These are phyloP conservation scores for Apomyelois bistriatella DNA, from an alignment of 2,888 invertebrate species.

Conservation along the genomic window DNA sequence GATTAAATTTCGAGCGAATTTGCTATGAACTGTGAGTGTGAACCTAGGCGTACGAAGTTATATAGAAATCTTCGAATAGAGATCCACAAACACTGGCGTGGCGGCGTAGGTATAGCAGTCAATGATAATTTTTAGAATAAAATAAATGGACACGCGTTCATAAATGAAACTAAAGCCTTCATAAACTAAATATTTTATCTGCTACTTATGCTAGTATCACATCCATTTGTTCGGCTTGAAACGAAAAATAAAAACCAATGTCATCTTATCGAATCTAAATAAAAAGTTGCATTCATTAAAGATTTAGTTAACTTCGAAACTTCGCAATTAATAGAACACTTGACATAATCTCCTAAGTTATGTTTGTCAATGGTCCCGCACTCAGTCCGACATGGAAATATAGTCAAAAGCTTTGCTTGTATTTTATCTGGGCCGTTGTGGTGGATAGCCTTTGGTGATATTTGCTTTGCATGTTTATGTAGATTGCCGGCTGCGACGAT, in stretches of 20 bases:
- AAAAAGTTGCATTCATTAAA: conserved; percentile 55
- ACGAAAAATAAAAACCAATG: conserved; percentile 18
- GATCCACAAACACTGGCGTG: too few relatives aligned
- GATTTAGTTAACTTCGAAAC: conserved; percentile 51
- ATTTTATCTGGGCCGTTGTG: conserved; percentile 56
- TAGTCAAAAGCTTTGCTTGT: conserved; percentile 41
- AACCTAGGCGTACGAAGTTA: too few relatives aligned
- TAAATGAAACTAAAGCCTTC: too few relatives aligned
- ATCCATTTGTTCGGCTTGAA: too few relatives aligned
- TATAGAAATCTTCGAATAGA: too few relatives aligned
- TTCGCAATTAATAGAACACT: conserved; percentile 49
- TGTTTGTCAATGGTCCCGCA: conserved; percentile 46
- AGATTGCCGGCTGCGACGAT: conserved; percentile 49
- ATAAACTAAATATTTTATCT: too few relatives aligned
- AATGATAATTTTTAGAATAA: too few relatives aligned
- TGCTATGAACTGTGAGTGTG: too few relatives aligned
- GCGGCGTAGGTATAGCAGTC: too few relatives aligned
- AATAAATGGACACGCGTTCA: too few relatives aligned
- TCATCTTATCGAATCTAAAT: conserved; percentile 64
- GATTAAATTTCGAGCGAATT: too few relatives aligned
- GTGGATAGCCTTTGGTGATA: conserved; percentile 56
- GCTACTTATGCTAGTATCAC: too few relatives aligned
- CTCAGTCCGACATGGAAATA: conserved; percentile 50
- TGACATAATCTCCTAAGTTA: conserved; percentile 53
- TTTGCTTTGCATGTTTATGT: conserved; percentile 54